Evolutionary conservation across 2,113 vertebrate genomes (phyloP).

Genomic region (Pteropus alecto): DNA sequence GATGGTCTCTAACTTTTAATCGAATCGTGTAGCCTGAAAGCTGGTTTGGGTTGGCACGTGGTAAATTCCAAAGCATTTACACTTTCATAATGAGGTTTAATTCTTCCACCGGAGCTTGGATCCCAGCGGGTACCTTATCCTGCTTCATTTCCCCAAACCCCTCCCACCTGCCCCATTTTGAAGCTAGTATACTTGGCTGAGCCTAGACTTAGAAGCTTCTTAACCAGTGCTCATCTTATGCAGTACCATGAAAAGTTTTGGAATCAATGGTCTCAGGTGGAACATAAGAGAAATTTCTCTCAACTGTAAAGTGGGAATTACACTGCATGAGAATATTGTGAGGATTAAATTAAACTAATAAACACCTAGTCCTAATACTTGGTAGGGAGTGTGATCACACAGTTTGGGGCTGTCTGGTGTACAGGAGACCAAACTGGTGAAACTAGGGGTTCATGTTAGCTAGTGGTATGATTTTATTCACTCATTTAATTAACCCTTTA

Average conservation of each 20-base stretch:
- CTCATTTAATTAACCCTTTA: not conserved
- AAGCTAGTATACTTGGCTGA: not conserved
- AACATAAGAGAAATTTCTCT: not conserved
- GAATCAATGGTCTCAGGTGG: not conserved
- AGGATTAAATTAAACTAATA: not conserved
- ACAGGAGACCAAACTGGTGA: not conserved
- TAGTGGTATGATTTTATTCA: not conserved
- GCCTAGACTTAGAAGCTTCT: not conserved
- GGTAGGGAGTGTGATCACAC: not conserved
- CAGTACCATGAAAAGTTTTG: not conserved
- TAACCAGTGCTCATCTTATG: not conserved
- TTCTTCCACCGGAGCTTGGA: not conserved
- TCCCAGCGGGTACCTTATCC: not conserved
- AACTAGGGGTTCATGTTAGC: not conserved
- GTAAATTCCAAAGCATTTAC: not conserved
- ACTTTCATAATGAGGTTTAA: not conserved
- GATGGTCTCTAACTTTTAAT: not conserved
- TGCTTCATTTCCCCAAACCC: not conserved
- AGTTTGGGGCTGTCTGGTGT: not conserved
- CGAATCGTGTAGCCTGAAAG: not conserved
- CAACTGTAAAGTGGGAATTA: not conserved
- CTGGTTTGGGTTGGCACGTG: not conserved
- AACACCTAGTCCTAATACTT: not conserved
- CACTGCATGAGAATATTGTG: not conserved
- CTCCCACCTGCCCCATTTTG: not conserved